Conservation (phyloP, 2,113 vertebrate species). For the Nesoenas mayeri region DNA sequence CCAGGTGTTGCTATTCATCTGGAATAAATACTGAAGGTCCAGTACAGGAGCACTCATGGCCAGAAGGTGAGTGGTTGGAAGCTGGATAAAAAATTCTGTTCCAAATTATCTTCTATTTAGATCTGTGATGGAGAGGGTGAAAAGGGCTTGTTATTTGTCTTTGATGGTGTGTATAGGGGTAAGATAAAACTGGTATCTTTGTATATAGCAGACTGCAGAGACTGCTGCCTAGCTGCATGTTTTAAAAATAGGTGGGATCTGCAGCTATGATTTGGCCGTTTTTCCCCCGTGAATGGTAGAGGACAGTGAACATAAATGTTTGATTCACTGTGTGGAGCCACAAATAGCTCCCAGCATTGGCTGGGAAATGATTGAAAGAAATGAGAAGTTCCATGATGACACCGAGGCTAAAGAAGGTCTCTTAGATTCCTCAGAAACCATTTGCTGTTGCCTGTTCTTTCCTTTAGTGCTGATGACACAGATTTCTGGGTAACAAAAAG, state of each 20-base stretch:
- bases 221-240: background rate
- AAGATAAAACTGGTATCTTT: background rate
- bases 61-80: background rate
- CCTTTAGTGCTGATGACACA: background rate
- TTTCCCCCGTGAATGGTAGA: background rate
- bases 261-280: background rate
- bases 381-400: background rate
- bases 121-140: background rate
- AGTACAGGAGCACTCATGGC: background rate
- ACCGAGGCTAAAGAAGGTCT: background rate
- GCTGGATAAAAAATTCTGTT: background rate
- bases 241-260: background rate
- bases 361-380: background rate
- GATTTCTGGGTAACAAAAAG: background rate
- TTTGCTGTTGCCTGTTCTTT: background rate
- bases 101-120: background rate
- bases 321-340: background rate
- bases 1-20: background rate
- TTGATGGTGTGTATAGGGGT: background rate
- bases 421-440: background rate
- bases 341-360: background rate
- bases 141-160: background rate
- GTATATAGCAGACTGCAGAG: background rate
- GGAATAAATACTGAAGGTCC: background rate
- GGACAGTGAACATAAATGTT: background rate